Evolutionary conservation across 2,113 vertebrate species (phyloP), one percentile per base, ranked within the genome.

Genomic region (Epinephelus fuscoguttatus): DNA sequence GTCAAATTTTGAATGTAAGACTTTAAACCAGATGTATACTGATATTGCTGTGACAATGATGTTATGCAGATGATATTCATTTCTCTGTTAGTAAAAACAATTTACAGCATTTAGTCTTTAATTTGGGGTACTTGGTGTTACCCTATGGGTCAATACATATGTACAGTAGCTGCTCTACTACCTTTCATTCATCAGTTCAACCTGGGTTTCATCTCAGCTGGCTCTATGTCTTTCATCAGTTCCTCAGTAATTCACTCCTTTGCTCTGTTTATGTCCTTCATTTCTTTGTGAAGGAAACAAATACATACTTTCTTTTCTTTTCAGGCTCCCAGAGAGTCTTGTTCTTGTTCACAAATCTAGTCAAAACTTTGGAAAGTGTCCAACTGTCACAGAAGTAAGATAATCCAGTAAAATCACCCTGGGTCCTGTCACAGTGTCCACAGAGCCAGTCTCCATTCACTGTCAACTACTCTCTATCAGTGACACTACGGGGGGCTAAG

Each of bases 351-450:
- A 12, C 30, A 57, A 42, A 71, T 67, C 49, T 60, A 70, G 61
- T 73, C 78, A 53, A 86, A 89, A 86, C 64, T 82, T 86, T 66
- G 69, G 27, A 61, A 91, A 84, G 80, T 86, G 78, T 86, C 81
- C 69, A 89, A 50, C 87, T 88, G 83, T 82, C 78, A 67, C 18
- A 82, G 56, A 88, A 80, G 55, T 89, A 62, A 55, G 9, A 64
- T 78, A 82, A 86, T 84, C 81, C 70, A 78, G 69, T 68, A 45
- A 84, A 84, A 82, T 74, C 78, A 86, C 80, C 84, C 64, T 40
- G 78, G 82, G 74, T 77, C 72, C 75, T 80, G 88, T 82, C 63
- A 82, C 67, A 59, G 63, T 72, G 78, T 86, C 75, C 71, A 80
- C 81, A 88, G 73, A 81, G 70, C 60, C 71, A 60, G 70, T 70